Base-by-base conservation (phyloP, 2,888 invertebrate genomes). In the Abscondita cerata region DNA sequence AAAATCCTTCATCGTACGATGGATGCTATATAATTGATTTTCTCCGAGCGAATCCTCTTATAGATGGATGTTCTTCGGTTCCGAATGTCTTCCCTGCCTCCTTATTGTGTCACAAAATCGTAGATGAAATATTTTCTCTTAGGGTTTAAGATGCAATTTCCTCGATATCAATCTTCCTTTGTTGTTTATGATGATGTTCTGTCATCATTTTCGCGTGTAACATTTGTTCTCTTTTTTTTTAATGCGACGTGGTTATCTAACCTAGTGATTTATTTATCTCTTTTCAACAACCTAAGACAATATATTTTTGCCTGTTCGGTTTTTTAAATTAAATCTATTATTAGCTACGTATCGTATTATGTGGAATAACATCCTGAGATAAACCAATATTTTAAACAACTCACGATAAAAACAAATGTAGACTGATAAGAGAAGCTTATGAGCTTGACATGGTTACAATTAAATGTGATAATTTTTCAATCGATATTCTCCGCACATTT, bases 81-180 rank as follows among this genome's bases (percentile, higher is more conserved):
- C 54, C 58, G 59, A 54, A 58, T 54, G 52, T 52, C 52, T 51
- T 40, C 51, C 20, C 51, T 25, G 48, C 25, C 59, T 51, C 41
- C 63, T 55, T 62, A 62, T 64, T 65, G 58, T 62, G 62, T 52
- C 62, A 46, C 59, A 55, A 59, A 65, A 62, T 61, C 61, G 59
- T 56, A 60, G 57, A 63, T 55, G 66, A 64, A 60, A 63, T 64
- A 61, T 64, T 66, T 66, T 66, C 66, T 64, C 60, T 48, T 41
- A 55, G 58, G 57, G 53, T 64, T 59, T 54, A 61, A 63, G 60
- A 63, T 64, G 58, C 63, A 61, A 66, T 66, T 66, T 63, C 63
- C 63, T 41, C 33, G 60, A 60, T 63, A 63, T 66, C 66, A 66
- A 63, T 66, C 66, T 63, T 54, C 48, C 58, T 66, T 66, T 63